Percentiles rank a stretch among this genome's conserved stretches.
phyloP scores from a whole-genome alignment of 2,113 vertebrate genomes.

The Lutjanus erythropterus region DNA sequence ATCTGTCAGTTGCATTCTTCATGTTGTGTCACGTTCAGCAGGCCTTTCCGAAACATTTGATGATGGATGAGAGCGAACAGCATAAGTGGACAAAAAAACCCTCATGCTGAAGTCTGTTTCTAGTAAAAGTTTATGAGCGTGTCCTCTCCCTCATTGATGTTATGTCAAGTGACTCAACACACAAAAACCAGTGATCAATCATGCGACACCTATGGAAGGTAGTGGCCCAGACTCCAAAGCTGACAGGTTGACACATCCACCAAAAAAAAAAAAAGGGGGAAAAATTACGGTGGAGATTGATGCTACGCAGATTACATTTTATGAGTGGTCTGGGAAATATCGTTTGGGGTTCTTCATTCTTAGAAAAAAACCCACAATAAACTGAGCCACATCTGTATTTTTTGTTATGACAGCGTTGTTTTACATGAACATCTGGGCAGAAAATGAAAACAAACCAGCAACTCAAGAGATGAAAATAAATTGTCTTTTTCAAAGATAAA shows the following conservation, averaged over 20 bases:
- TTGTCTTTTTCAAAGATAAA: conserved; percentile 23
- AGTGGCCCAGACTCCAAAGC: conserved; percentile 15
- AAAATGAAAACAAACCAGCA: conserved; percentile 15
- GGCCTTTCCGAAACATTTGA: conserved; percentile 4
- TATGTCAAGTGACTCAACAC: conserved; percentile 59
- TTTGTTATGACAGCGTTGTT: conserved; percentile 30
- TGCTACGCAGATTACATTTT: conserved; percentile 48
- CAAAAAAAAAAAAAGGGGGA: conserved; percentile 19
- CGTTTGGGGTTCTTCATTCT: conserved; percentile 21
- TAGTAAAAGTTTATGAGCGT: conserved; percentile 55
- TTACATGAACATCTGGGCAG: conserved; percentile 45
- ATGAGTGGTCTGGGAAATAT: conserved; percentile 49
- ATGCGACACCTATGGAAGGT: conserved; percentile 46
- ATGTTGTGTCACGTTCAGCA: conserved; percentile 33
- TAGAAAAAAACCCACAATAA: conserved; percentile 18
- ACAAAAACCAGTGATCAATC: conserved; percentile 37
- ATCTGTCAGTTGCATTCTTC: conserved; percentile 6
- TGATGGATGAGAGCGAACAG: conserved; percentile 41
- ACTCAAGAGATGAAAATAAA: conserved; percentile 23
- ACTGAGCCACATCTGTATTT: conserved; percentile 51
- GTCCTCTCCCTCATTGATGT: conserved; percentile 54
- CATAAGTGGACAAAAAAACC: conserved; percentile 36
- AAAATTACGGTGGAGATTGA: conserved; percentile 34
- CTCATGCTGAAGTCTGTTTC: conserved; percentile 44
- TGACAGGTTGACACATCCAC: conserved; percentile 46